Conservation (phyloP, 2,113 vertebrate genomes). For the Proteles cristata region DNA sequence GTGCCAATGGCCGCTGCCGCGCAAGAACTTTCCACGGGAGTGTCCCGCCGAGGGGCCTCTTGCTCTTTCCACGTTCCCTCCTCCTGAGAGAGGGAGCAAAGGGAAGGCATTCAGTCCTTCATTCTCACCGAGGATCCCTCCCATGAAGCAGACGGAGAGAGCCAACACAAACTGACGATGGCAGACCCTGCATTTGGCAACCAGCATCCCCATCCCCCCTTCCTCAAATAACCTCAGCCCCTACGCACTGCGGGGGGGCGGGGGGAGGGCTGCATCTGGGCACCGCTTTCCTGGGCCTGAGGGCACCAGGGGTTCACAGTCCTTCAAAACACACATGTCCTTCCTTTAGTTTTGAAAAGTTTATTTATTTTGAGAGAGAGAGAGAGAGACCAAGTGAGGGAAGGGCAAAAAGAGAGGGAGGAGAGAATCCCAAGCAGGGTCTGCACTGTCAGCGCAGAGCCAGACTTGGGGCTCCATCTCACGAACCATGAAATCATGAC, state of each 20-base stretch:
- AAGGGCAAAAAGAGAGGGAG: too few species aligned
- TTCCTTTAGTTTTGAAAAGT: background rate
- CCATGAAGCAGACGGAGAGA: background rate
- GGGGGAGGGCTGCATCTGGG: too few species aligned
- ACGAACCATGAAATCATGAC: too few species aligned
- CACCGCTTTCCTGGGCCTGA: background rate
- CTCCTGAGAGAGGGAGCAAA: constrained; percentile 78
- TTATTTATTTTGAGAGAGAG: too few species aligned
- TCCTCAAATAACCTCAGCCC: background rate
- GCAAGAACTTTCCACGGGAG: constrained; percentile 79
- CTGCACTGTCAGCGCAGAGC: too few species aligned
- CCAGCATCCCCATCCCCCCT: background rate
- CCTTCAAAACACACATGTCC: background rate
- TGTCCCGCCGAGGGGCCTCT: constrained; percentile 77
- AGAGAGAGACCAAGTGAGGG: too few species aligned
- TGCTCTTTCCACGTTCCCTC: constrained; percentile 80
- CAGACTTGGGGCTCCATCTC: too few species aligned
- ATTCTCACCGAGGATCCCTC: background rate
- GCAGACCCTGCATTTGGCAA: background rate
- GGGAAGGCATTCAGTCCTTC: background rate
- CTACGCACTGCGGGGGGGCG: fast-evolving
- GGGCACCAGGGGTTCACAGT: background rate
- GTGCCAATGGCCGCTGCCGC: constrained; percentile 77
- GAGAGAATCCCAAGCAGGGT: too few species aligned
- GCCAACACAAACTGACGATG: background rate